Evolutionary conservation across 2,797 vertebrate genomes (phyloP).

Genomic region (Sebastes oblongus): DNA sequence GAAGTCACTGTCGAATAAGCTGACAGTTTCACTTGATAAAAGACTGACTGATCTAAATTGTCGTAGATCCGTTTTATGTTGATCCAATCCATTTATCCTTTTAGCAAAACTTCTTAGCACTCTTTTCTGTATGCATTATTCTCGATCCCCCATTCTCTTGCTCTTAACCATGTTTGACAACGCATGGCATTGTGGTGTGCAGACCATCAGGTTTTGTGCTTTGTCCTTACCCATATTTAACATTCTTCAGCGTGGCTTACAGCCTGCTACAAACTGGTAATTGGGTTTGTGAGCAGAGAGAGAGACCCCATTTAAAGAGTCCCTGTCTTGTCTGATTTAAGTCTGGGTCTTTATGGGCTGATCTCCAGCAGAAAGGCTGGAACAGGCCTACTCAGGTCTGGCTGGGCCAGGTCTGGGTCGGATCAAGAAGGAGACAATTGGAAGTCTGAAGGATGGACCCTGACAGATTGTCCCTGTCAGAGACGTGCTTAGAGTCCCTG

Average conservation of each 20-base stretch:
- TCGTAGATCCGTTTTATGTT: neutral
- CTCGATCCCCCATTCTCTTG: neutral
- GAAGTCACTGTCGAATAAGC: neutral
- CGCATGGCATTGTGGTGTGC: neutral
- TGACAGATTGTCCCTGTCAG: conserved; percentile 67
- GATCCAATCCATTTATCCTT: neutral
- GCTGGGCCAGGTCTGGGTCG: conserved; percentile 11
- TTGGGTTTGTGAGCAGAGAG: conserved; percentile 51
- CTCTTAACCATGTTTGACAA: neutral
- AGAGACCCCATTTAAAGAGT: conserved; percentile 50
- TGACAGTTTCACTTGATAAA: neutral
- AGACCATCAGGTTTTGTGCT: neutral
- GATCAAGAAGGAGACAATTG: conserved; percentile 30
- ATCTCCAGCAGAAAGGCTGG: conserved; percentile 37
- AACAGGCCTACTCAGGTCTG: conserved; percentile 25
- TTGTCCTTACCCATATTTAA: conserved; percentile 30
- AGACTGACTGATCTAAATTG: neutral
- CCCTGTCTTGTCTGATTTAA: conserved; percentile 62
- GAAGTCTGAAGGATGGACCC: conserved; percentile 59
- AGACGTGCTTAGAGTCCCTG: conserved; percentile 43
- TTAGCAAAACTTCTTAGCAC: neutral
- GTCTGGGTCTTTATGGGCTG: conserved; percentile 31
- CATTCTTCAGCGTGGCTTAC: conserved; percentile 28
- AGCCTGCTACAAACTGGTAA: conserved; percentile 44
- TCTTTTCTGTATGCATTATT: neutral